A percentile compares a stretch with the other conserved stretches of the same genome.
Conservation (phyloP, 2,888 invertebrate genomes). For the Himalopsyche anomala region DNA sequence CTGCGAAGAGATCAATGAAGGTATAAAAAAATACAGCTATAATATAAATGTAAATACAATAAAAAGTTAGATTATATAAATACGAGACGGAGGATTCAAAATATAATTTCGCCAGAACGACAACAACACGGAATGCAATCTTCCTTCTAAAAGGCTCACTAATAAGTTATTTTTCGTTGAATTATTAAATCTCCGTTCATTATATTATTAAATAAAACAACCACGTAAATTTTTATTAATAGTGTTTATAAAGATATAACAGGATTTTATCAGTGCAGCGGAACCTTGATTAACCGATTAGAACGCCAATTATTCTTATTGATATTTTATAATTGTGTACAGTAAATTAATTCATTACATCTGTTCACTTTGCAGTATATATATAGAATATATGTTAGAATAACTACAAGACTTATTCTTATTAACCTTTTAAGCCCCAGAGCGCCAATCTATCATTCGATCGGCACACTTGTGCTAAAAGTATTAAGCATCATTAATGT, state of each 20-base stretch:
- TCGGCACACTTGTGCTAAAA: no score
- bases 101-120: conserved; percentile 13
- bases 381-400: no score
- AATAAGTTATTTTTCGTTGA: conserved; percentile 30
- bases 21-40: conserved; percentile 35
- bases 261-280: neutral
- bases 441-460: no score
- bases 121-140: neutral
- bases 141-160: conserved; percentile 13
- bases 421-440: no score
- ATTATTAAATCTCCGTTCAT: neutral
- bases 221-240: neutral
- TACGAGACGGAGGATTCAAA: conserved; percentile 2
- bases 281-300: no score
- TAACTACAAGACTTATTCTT: no score
- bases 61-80: neutral
- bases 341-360: no score
- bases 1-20: conserved; percentile 13
- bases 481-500: no score
- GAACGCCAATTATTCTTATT: no score
- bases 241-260: neutral
- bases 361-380: no score
- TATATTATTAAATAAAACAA: neutral
- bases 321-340: no score
- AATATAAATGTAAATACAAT: neutral